phyloP scores from a whole-genome alignment of 2,113 vertebrate species.

The Vimba vimba region DNA sequence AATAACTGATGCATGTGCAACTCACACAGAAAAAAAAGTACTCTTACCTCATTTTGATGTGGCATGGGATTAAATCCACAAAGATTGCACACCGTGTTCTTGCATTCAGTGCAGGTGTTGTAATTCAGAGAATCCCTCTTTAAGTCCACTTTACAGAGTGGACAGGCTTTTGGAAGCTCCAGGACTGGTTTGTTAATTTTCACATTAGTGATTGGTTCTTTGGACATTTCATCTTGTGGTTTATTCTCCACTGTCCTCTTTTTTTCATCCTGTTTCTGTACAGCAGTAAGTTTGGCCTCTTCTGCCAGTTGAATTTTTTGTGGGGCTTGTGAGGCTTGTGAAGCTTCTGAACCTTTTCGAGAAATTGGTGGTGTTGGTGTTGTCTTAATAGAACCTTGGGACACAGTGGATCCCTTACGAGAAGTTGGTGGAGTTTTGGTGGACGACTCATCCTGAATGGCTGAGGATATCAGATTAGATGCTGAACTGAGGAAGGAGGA shows the following conservation, averaged over 20 bases:
- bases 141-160: constrained; percentile 84
- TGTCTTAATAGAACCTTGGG: constrained; percentile 34
- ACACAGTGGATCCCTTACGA: constrained; percentile 45
- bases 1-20: neutral
- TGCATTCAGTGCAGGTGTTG: constrained; percentile 90
- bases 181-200: constrained; percentile 59
- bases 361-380: constrained; percentile 40
- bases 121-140: constrained; percentile 88
- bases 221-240: constrained; percentile 23
- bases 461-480: constrained; percentile 53
- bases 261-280: constrained; percentile 44
- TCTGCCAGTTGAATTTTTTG: constrained; percentile 10
- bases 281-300: neutral
- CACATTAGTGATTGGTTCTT: constrained; percentile 45
- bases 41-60: constrained; percentile 84
- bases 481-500: constrained; percentile 56
- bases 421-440: constrained; percentile 34
- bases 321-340: neutral
- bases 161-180: constrained; percentile 40
- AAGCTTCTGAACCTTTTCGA: constrained; percentile 40
- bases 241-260: neutral
- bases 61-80: constrained; percentile 96
- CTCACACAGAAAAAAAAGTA: neutral
- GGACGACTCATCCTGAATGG: constrained; percentile 39
- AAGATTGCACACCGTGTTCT: constrained; percentile 87